A percentile compares a stretch with the other conserved stretches of the same genome.
These are phyloP conservation scores for Caenorhabditis remanei DNA, from an alignment of 1,140 invertebrate genomes.

Conservation along the genomic window DNA sequence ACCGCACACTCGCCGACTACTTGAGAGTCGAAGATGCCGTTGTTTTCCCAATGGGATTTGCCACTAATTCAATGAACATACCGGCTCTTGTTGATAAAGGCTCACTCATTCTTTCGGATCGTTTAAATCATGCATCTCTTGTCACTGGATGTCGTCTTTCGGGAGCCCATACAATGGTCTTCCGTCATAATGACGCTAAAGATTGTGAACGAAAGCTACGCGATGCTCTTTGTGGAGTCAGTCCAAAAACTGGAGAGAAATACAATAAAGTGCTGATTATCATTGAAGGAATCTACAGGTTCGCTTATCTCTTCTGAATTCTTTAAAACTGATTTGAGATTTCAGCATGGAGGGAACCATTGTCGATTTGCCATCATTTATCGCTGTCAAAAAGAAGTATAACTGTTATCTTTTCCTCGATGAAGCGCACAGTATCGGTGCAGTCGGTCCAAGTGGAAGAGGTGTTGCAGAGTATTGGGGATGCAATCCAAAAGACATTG, in stretches of 20 bases:
- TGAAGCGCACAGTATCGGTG: constrained; percentile 81
- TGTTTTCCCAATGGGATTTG: constrained; percentile 98
- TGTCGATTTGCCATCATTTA: constrained; percentile 79
- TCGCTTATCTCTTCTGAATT: background rate
- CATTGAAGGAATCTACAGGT: constrained; percentile 78
- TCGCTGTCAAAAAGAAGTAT: constrained; percentile 80
- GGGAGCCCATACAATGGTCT: constrained; percentile 79
- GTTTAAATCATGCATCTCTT: constrained; percentile 80
- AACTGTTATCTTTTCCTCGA: constrained; percentile 81
- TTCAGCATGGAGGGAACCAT: constrained; percentile 81
- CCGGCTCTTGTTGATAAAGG: constrained; percentile 86
- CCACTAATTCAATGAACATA: constrained; percentile 94
- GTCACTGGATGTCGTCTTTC: constrained; percentile 79
- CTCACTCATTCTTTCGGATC: constrained; percentile 58
- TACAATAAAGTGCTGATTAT: constrained; percentile 77
- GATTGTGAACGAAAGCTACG: constrained; percentile 79
- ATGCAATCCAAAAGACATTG: constrained; percentile 79
- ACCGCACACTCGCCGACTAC: constrained; percentile 88
- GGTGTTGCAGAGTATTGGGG: constrained; percentile 81
- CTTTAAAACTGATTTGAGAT: constrained; percentile 44
- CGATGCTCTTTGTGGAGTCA: constrained; percentile 78
- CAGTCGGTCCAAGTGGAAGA: constrained; percentile 79
- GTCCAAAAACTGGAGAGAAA: constrained; percentile 78
- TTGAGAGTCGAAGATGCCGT: constrained; percentile 93
- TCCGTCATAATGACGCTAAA: constrained; percentile 80